Percentiles rank a stretch among this genome's conserved stretches.
Conservation (phyloP, 2,113 vertebrate species). For the Odocoileus virginianus region DNA sequence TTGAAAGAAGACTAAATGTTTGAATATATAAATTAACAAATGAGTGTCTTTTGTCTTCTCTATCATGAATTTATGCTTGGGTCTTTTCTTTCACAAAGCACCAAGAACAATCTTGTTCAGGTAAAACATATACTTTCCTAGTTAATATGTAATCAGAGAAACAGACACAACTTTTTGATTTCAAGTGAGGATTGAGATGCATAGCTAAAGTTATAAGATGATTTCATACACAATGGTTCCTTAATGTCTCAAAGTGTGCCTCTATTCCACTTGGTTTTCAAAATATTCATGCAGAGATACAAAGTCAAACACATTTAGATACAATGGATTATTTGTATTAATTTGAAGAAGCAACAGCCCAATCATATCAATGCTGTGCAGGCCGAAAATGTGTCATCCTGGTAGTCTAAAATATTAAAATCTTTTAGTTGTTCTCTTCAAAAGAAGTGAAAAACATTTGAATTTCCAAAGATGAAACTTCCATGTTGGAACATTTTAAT, state of each 20-base stretch:
- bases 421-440: not conserved
- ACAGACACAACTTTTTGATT: not conserved
- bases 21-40: not conserved
- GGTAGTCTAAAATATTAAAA: not conserved
- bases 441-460: not conserved
- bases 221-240: not conserved
- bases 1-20: not conserved
- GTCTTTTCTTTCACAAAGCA: conserved; percentile 4
- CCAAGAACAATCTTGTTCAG: not conserved
- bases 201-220: not conserved
- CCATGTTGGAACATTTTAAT: conserved; percentile 53
- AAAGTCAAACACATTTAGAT: not conserved
- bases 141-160: not conserved
- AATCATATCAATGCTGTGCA: not conserved
- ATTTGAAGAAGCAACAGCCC: not conserved
- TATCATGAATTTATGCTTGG: not conserved
- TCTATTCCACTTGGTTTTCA: not conserved
- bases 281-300: not conserved
- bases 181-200: not conserved
- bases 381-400: not conserved
- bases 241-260: not conserved
- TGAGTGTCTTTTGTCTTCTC: not conserved
- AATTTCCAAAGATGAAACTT: conserved; percentile 43
- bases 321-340: not conserved
- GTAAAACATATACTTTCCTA: not conserved